phyloP scores from a whole-genome alignment of 2,113 vertebrate species.

The Hystrix cristata region DNA sequence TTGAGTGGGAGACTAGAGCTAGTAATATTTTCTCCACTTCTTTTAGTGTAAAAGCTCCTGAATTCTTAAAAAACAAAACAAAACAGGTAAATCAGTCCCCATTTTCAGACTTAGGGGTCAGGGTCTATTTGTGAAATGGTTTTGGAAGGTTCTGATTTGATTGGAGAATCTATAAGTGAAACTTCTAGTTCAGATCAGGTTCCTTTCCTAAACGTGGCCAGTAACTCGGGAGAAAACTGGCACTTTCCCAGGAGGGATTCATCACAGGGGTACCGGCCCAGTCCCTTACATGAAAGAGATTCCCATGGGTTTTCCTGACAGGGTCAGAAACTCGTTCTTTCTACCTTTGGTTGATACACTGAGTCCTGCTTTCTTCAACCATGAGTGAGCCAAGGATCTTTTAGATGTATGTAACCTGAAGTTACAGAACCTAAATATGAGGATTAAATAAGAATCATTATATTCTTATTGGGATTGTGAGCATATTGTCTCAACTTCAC shows the following conservation, averaged over 20 bases:
- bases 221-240: neutral
- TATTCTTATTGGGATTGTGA: neutral
- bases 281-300: neutral
- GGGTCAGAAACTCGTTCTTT: neutral
- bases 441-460: neutral
- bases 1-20: neutral
- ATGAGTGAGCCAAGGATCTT: neutral
- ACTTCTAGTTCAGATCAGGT: neutral
- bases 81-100: neutral
- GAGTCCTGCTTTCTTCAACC: neutral
- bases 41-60: conserved; percentile 8
- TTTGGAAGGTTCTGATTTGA: conserved; percentile 44
- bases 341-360: neutral
- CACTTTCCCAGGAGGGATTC: neutral
- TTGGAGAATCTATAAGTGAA: conserved; percentile 51
- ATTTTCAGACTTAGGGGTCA: neutral
- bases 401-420: conserved; percentile 17
- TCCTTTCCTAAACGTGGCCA: conserved; percentile 18
- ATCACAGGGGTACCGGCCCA: neutral
- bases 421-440: neutral
- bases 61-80: neutral
- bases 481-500: neutral
- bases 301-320: neutral
- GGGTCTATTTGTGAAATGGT: neutral
- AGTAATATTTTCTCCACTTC: neutral